These are phyloP conservation scores for Cydia amplana DNA, from an alignment of 1,140 invertebrate genomes.

Conservation along the genomic window DNA sequence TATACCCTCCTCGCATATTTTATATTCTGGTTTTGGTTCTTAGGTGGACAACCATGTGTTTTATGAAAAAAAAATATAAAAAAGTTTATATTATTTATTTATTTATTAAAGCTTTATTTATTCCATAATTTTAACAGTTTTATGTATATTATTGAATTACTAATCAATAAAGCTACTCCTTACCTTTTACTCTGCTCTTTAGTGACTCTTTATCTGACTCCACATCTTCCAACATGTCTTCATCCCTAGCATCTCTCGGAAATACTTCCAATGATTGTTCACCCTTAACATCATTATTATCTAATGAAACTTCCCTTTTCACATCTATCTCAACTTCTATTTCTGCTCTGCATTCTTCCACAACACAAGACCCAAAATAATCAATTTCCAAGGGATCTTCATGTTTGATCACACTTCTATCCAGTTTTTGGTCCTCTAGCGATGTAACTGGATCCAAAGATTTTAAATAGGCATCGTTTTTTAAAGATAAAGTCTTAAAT, in stretches of 20 bases:
- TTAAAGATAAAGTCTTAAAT: conserved; percentile 57
- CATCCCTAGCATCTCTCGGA: no score
- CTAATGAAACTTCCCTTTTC: not conserved
- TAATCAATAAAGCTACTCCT: no score
- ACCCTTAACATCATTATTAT: not conserved
- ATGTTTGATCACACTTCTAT: not conserved
- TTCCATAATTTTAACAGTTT: no score
- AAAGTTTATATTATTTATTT: no score
- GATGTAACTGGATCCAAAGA: not conserved
- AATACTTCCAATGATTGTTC: no score
- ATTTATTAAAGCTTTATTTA: no score
- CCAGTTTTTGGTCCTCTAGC: not conserved
- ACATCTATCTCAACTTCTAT: conserved; percentile 34
- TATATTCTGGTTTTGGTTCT: conserved; percentile 33
- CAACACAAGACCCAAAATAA: not conserved
- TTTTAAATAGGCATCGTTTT: conserved; percentile 55
- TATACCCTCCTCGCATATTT: conserved; percentile 63
- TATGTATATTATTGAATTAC: no score
- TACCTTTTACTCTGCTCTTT: no score
- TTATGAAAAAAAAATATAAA: not conserved
- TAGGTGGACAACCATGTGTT: not conserved
- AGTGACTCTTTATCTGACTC: no score
- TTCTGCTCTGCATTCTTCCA: not conserved
- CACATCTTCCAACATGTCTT: no score
- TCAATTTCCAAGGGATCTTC: not conserved